phyloP scores from a whole-genome alignment of 2,888 invertebrate genomes.

The Ganaspis brasiliensis region DNA sequence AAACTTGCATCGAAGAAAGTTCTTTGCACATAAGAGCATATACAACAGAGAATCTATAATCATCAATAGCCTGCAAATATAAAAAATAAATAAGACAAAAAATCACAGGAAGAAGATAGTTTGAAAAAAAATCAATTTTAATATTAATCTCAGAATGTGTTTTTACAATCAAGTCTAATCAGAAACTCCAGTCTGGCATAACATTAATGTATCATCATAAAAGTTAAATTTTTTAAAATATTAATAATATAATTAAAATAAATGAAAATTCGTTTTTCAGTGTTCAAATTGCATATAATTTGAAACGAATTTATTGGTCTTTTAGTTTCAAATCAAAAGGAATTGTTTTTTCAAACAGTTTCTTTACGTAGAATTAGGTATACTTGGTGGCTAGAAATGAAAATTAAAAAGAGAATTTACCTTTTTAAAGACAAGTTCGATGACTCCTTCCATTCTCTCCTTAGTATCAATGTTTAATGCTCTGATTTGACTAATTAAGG shows the following conservation, averaged over 20 bases:
- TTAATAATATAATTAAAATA: no score
- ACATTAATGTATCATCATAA: conserved; percentile 61
- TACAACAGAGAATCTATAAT: conserved; percentile 95
- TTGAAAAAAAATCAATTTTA: not conserved
- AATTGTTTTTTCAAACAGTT: no score
- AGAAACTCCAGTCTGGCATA: conserved; percentile 73
- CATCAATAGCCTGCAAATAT: conserved; percentile 88
- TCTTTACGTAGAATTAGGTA: no score
- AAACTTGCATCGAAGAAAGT: conserved; percentile 85
- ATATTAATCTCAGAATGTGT: conserved; percentile 60
- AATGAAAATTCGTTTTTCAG: conserved; percentile 35
- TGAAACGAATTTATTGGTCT: not conserved
- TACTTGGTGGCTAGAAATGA: no score
- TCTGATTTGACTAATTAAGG: conserved; percentile 89
- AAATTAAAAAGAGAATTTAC: conserved; percentile 80
- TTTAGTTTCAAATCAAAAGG: no score
- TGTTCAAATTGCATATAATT: not conserved
- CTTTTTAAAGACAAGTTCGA: conserved; percentile 85
- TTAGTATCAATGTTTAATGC: conserved; percentile 89
- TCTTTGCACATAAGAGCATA: conserved; percentile 94
- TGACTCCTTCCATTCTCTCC: conserved; percentile 88
- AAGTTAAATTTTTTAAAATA: conserved; percentile 17
- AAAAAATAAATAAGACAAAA: conserved; percentile 1
- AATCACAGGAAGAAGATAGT: no score
- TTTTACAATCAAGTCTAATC: conserved; percentile 62